phyloP scores from a whole-genome alignment of 1,140 invertebrate genomes.

The Adoxophyes honmai region DNA sequence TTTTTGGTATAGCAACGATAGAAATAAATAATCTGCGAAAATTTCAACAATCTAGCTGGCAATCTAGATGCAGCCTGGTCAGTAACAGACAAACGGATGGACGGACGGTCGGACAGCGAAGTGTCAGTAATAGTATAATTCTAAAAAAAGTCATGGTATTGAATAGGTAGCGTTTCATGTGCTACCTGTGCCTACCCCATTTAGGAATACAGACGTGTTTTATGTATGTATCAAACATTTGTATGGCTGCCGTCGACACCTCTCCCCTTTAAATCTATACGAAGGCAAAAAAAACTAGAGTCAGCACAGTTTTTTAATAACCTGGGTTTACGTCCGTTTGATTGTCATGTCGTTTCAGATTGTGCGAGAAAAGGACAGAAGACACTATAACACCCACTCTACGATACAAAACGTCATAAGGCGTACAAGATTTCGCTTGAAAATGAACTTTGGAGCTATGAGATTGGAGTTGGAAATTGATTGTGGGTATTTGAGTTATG shows the following conservation, averaged over 20 bases:
- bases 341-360: constrained; percentile 1
- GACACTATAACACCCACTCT: neutral
- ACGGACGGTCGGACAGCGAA: no score
- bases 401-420: neutral
- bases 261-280: neutral
- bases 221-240: no score
- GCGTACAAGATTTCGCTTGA: neutral
- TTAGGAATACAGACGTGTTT: no score
- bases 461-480: neutral
- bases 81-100: no score
- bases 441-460: neutral
- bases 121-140: no score
- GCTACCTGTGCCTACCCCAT: no score
- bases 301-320: constrained; percentile 12
- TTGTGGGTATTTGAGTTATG: neutral
- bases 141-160: no score
- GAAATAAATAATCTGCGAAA: no score
- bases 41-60: no score
- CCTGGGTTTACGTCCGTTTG: constrained; percentile 6
- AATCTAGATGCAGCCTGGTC: no score
- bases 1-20: no score
- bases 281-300: constrained; percentile 1
- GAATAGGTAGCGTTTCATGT: no score
- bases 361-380: neutral
- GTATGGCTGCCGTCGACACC: neutral